These are phyloP conservation scores for Sebastolobus altivelis DNA, from an alignment of 2,797 vertebrate genomes.

Conservation along the genomic window DNA sequence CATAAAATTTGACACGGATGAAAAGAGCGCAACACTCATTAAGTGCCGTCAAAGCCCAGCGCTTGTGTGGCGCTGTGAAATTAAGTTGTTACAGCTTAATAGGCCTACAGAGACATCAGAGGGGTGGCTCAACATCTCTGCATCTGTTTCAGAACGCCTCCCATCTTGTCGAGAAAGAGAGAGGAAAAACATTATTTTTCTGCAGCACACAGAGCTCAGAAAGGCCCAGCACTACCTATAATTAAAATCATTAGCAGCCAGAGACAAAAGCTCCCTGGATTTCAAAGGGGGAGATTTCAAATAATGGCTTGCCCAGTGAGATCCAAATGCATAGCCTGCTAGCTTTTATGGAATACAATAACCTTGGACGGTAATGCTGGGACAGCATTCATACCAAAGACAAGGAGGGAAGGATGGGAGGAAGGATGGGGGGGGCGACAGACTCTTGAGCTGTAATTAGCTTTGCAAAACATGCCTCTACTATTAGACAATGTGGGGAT, in stretches of 20 bases:
- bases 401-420: constrained; percentile 8
- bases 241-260: constrained; percentile 55
- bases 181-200: constrained; percentile 15
- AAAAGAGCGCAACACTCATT: constrained; percentile 69
- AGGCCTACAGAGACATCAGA: constrained; percentile 62
- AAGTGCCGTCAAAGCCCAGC: constrained; percentile 61
- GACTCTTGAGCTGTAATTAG: constrained; percentile 69
- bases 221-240: constrained; percentile 32
- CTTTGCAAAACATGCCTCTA: constrained; percentile 49
- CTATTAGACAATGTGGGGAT: constrained; percentile 56
- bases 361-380: constrained; percentile 28
- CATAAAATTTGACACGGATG: constrained; percentile 73
- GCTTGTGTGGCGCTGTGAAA: constrained; percentile 67
- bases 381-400: constrained; percentile 5
- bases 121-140: constrained; percentile 50
- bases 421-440: not conserved
- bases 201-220: constrained; percentile 6
- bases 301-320: constrained; percentile 36
- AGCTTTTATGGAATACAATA: constrained; percentile 44
- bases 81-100: constrained; percentile 72
- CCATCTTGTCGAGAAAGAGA: constrained; percentile 12
- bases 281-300: constrained; percentile 34
- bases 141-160: constrained; percentile 49
- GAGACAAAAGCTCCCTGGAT: constrained; percentile 44
- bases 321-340: constrained; percentile 9